Evolutionary conservation across 2,888 invertebrate genomes (phyloP).

Genomic region (Chloromyia formosa): DNA sequence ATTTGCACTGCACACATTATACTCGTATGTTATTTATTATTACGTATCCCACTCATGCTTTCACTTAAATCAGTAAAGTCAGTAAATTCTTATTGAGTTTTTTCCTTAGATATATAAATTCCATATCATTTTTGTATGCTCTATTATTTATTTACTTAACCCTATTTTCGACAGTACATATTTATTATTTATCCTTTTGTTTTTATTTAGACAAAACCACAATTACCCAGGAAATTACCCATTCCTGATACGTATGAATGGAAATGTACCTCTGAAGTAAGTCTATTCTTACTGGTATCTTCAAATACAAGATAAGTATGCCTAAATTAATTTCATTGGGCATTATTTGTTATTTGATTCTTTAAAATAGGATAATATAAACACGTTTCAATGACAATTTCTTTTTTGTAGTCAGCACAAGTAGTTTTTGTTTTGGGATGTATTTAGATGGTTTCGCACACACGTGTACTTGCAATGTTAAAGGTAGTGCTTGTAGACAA

Average conservation of each 20-base stretch:
- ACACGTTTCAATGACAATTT: background rate
- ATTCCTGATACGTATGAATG: conserved; percentile 38
- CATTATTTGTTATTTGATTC: conserved; percentile 16
- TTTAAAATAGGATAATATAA: background rate
- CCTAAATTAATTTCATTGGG: conserved; percentile 38
- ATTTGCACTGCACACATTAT: too few relatives aligned
- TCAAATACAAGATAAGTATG: conserved; percentile 40
- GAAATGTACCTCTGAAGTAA: conserved; percentile 38
- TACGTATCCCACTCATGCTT: too few relatives aligned
- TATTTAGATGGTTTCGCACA: too few relatives aligned
- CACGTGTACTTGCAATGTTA: too few relatives aligned
- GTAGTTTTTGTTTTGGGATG: background rate
- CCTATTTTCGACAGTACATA: background rate
- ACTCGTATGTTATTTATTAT: too few relatives aligned
- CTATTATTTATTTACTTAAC: too few relatives aligned
- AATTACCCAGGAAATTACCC: conserved; percentile 33
- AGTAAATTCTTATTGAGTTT: too few relatives aligned
- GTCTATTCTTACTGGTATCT: conserved; percentile 40
- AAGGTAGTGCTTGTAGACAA: too few relatives aligned
- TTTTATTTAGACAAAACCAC: conserved; percentile 39
- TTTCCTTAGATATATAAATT: too few relatives aligned
- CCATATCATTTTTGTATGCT: too few relatives aligned
- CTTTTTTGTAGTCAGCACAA: background rate
- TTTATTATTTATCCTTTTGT: conserved; percentile 35
- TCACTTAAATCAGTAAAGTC: too few relatives aligned